Evolutionary conservation across 2,113 vertebrate genomes (phyloP).

Genomic region (Xenopus borealis): DNA sequence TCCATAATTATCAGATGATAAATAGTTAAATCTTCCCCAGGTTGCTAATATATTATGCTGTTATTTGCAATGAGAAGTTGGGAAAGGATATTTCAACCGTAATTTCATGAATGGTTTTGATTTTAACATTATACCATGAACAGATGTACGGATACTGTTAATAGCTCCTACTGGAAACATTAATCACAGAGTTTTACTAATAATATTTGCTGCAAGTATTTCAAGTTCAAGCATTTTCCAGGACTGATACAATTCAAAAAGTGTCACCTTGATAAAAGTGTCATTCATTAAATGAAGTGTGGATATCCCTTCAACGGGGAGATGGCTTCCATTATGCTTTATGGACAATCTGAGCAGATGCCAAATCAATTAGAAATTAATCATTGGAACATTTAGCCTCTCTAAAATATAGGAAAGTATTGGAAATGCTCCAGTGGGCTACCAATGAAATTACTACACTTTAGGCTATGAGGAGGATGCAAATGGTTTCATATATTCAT

Average conservation of each 20-base stretch:
- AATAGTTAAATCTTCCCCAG: slow-evolving; percentile 61
- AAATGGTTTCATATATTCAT: slow-evolving; percentile 1
- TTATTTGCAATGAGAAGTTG: slow-evolving; percentile 57
- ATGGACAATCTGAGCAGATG: slow-evolving; percentile 37
- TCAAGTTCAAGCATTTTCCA: slow-evolving; percentile 71
- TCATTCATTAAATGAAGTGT: slow-evolving; percentile 37
- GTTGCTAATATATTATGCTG: slow-evolving; percentile 63
- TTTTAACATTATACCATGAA: slow-evolving; percentile 72
- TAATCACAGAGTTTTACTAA: slow-evolving; percentile 69
- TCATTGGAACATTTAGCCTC: slow-evolving; percentile 34
- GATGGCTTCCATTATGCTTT: slow-evolving; percentile 41
- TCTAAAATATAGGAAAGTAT: slow-evolving; percentile 28
- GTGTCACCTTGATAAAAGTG: slow-evolving; percentile 43
- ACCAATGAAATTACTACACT: slow-evolving; percentile 29
- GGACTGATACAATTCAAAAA: slow-evolving; percentile 66
- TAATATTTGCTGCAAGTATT: slow-evolving; percentile 72
- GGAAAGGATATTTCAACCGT: slow-evolving; percentile 57
- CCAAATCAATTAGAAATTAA: slow-evolving; percentile 45
- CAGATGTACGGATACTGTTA: slow-evolving; percentile 74
- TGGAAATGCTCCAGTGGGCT: slow-evolving; percentile 29
- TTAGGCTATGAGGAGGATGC: slow-evolving; percentile 7
- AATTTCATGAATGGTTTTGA: slow-evolving; percentile 65
- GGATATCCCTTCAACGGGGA: slow-evolving; percentile 16
- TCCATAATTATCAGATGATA: slow-evolving; percentile 67
- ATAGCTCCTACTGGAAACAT: slow-evolving; percentile 74